Evolutionary conservation across 1,140 invertebrate genomes (phyloP).

Genomic region (Eumeta japonica): DNA sequence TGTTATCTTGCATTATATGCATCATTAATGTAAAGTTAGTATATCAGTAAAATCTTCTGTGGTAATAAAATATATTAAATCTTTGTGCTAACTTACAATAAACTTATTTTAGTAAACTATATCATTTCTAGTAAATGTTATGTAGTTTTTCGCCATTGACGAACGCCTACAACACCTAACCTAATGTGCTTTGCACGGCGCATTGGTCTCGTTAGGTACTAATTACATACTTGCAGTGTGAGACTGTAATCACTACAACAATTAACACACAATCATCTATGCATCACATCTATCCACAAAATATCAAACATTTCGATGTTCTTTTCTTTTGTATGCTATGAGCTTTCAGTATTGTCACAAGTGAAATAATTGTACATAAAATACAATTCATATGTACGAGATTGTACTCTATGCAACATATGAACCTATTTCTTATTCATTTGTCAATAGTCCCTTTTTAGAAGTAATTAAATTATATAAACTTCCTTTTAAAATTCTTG

Average conservation of each 20-base stretch:
- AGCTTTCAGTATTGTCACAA: too few relatives aligned
- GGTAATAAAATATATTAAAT: constrained; percentile 55
- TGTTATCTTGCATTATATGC: background rate
- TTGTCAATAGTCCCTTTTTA: too few relatives aligned
- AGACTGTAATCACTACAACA: constrained; percentile 14
- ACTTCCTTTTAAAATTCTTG: too few relatives aligned
- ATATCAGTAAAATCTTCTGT: background rate
- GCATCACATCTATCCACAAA: too few relatives aligned
- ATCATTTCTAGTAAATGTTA: constrained; percentile 10
- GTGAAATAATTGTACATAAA: too few relatives aligned
- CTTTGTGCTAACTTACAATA: constrained; percentile 58
- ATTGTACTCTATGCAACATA: too few relatives aligned
- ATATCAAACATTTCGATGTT: too few relatives aligned
- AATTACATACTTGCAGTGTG: constrained; percentile 26
- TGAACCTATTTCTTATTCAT: too few relatives aligned
- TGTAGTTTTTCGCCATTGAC: background rate
- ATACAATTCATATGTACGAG: too few relatives aligned
- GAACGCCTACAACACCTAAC: constrained; percentile 37
- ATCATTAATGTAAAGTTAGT: background rate
- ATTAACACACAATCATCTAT: too few relatives aligned
- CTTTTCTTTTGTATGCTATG: too few relatives aligned
- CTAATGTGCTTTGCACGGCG: constrained; percentile 42
- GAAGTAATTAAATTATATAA: too few relatives aligned
- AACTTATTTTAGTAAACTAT: constrained; percentile 55
- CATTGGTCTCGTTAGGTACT: constrained; percentile 35